Base-by-base conservation (phyloP, 1,140 invertebrate species). In the Physella acuta region DNA sequence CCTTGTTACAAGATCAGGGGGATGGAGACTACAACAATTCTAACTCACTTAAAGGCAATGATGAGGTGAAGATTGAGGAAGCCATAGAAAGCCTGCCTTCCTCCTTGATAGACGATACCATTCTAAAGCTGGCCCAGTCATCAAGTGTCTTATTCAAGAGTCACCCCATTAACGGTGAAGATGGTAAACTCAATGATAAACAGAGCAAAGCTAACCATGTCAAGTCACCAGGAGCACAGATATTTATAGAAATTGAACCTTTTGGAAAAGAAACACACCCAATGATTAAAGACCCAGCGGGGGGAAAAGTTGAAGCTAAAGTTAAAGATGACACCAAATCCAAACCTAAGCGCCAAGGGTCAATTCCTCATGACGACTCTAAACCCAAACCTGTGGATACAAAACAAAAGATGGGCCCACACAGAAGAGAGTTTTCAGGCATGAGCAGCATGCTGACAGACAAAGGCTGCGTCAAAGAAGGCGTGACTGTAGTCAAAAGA, bases 361-460 rank as follows among this genome's bases (percentile, higher is more conserved):
- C n/a, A n/a, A n/a, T n/a, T n/a, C n/a, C n/a, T n/a, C n/a, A n/a
- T n/a, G n/a, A n/a, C n/a, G 39, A 44, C 20, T 11, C 20, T 44
- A 11, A 11, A 20, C 20, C 8, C 20, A 61, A 61, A 11, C 17
- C 36, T 39, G 1, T 5, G 33, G 59, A 61, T 26, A 55, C 11
- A 11, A 16, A 55, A 16, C 24, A 14, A 28, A 8, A 44, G 8
- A 44, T 20, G 20, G 20, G 8, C 8, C 58, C 33, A 14, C 33
- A 61, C 11, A 3, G 59, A 26, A 31, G 37, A 31, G 59, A 61
- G 24, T 61, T 37, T 34, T 61, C 59, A 2, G 59, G 59, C 28
- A 61, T 61, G 59, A 61, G 59, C 36, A 39, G 28, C n/a, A 61
- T 61, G 11, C 28, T 61, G 59, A 61, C 59, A 44, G 59, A 39